These are phyloP conservation scores for Crotalus helleri DNA, from an alignment of 2,113 vertebrate genomes.

Conservation along the genomic window DNA sequence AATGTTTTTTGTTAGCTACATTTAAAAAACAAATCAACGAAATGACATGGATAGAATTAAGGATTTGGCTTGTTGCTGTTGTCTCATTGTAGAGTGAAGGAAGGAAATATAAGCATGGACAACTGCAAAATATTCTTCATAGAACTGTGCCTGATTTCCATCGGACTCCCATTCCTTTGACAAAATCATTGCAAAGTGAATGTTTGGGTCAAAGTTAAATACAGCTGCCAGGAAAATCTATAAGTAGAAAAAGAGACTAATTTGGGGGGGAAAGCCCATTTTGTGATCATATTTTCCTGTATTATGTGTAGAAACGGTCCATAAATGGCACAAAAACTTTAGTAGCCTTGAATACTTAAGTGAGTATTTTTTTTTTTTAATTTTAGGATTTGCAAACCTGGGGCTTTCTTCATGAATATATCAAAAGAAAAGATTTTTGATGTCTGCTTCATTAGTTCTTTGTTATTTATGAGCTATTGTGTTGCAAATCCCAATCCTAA, in stretches of 20 bases:
- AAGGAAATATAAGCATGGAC: slow-evolving; percentile 13
- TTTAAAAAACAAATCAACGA: accelerated
- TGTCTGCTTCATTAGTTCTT: slow-evolving; percentile 31
- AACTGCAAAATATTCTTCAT: slow-evolving; percentile 41
- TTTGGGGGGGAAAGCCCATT: slow-evolving; percentile 67
- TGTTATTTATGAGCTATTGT: slow-evolving; percentile 17
- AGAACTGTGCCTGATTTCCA: slow-evolving; percentile 37
- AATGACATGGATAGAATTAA: neutral
- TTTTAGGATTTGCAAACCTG: slow-evolving; percentile 27
- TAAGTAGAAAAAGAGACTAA: slow-evolving; percentile 64
- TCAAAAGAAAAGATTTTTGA: slow-evolving; percentile 46
- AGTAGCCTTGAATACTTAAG: slow-evolving; percentile 47
- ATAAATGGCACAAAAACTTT: slow-evolving; percentile 58
- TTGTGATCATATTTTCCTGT: slow-evolving; percentile 61
- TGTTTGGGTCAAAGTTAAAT: slow-evolving; percentile 66
- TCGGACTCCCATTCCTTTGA: slow-evolving; percentile 49
- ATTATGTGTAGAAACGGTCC: slow-evolving; percentile 60
- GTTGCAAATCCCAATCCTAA: slow-evolving; percentile 18
- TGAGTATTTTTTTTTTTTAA: neutral
- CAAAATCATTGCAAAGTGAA: slow-evolving; percentile 62
- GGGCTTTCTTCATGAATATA: slow-evolving; percentile 32
- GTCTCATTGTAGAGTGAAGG: neutral
- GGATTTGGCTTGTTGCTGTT: neutral
- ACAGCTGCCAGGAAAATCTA: slow-evolving; percentile 56
- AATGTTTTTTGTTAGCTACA: neutral